Conservation (phyloP, 2,113 vertebrate species). For the Crotalus helleri region DNA sequence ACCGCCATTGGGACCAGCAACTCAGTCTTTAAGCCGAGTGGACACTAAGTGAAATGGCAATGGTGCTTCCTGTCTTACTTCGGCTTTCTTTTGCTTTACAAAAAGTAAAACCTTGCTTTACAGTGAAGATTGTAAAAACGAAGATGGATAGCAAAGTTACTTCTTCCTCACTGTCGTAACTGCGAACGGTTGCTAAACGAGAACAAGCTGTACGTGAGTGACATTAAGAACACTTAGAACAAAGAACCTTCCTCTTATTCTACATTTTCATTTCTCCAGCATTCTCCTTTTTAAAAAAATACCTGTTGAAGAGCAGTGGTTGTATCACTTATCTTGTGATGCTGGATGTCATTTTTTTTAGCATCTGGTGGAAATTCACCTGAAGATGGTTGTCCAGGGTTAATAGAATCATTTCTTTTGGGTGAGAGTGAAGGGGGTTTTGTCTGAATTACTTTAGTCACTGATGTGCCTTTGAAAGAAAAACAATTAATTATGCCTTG, state of each 20-base stretch:
- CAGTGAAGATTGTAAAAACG: background rate
- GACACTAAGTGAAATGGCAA: background rate
- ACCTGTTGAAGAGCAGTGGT: background rate
- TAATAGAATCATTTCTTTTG: slow-evolving; percentile 25
- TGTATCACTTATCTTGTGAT: slow-evolving; percentile 58
- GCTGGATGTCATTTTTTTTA: slow-evolving; percentile 41
- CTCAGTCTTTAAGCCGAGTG: background rate
- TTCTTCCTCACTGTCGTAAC: background rate
- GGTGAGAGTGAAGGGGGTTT: slow-evolving; percentile 35
- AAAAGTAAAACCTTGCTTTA: background rate
- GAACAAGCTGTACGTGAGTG: background rate
- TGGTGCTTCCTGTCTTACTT: background rate
- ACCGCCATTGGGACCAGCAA: background rate
- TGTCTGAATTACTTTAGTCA: slow-evolving; percentile 67
- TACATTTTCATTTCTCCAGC: background rate
- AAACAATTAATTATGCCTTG: slow-evolving; percentile 9
- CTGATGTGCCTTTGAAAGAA: slow-evolving; percentile 60
- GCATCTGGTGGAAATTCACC: slow-evolving; percentile 63
- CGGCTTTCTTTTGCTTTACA: background rate
- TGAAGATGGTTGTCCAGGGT: slow-evolving; percentile 65
- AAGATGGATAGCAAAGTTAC: background rate
- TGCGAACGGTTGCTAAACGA: background rate
- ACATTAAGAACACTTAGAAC: background rate
- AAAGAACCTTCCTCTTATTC: background rate
- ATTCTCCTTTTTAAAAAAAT: background rate